phyloP scores from a whole-genome alignment of 2,113 vertebrate genomes.

The Psilopsiagon aurifrons region DNA sequence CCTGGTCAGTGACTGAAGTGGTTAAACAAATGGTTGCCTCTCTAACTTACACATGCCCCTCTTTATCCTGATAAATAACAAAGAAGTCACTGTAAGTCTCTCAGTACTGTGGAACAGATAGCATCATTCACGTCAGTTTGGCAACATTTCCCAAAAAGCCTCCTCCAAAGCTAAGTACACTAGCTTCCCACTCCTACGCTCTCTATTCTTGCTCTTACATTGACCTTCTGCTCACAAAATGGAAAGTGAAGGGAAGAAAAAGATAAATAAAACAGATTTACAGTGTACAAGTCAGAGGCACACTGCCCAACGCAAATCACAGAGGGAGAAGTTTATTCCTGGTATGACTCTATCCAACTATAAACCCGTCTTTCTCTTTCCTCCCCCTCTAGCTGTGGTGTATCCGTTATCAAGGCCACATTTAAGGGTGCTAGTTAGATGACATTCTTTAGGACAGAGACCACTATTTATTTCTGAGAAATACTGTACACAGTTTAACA shows the following conservation, averaged over 20 bases:
- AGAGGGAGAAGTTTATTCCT: constrained; percentile 51
- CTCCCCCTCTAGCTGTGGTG: not conserved
- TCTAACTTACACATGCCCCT: not conserved
- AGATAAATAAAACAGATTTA: constrained; percentile 62
- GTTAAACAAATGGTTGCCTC: constrained; percentile 25
- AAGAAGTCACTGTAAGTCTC: constrained; percentile 36
- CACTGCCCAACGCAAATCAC: constrained; percentile 54
- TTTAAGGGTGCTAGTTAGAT: not conserved
- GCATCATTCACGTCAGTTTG: constrained; percentile 49
- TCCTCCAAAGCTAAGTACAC: constrained; percentile 49
- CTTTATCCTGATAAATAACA: constrained; percentile 37
- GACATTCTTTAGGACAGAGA: not conserved
- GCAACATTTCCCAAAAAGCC: constrained; percentile 55
- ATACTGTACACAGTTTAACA: not conserved
- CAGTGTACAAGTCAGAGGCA: constrained; percentile 44
- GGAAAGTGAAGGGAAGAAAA: constrained; percentile 59
- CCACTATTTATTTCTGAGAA: constrained; percentile 19
- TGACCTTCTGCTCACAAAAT: constrained; percentile 67
- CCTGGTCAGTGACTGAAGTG: not conserved
- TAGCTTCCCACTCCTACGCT: constrained; percentile 64
- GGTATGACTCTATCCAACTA: not conserved
- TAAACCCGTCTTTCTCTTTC: not conserved
- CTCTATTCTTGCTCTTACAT: constrained; percentile 49
- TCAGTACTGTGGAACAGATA: constrained; percentile 33
- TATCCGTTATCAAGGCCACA: not conserved